Evolutionary conservation across 1,140 invertebrate species (phyloP).

Genomic region (Aphidius ervi): DNA sequence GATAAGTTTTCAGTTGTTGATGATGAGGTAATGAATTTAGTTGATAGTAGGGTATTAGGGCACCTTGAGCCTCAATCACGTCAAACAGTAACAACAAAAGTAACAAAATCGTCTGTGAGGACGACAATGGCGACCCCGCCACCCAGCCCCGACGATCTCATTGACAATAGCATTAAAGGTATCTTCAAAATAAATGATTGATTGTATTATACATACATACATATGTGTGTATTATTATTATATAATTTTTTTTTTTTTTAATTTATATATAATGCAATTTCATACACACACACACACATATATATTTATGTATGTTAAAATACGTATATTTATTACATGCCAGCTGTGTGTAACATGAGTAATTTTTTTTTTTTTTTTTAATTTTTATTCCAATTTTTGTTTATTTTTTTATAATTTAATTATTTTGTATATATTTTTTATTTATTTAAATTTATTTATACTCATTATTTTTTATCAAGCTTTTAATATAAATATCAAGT

Average conservation of each 20-base stretch:
- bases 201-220: constrained; percentile 50
- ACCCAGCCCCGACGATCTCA: constrained; percentile 53
- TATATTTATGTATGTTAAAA: too few species aligned
- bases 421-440: constrained; percentile 1
- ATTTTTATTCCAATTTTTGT: constrained; percentile 18
- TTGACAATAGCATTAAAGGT: constrained; percentile 54
- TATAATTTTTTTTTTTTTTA: too few species aligned
- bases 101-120: constrained; percentile 51
- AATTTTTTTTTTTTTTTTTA: constrained; percentile 25
- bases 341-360: constrained; percentile 54
- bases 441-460: constrained; percentile 4
- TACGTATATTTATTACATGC: constrained; percentile 44
- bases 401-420: constrained; percentile 11
- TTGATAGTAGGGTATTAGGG: constrained; percentile 39
- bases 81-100: constrained; percentile 53
- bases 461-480: background rate
- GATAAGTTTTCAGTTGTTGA: too few species aligned
- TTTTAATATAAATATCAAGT: too few species aligned
- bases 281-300: too few species aligned
- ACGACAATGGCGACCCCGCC: constrained; percentile 51
- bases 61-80: constrained; percentile 50
- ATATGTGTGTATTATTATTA: background rate
- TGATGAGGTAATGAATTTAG: constrained; percentile 27
- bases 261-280: too few species aligned
- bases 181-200: constrained; percentile 46